A percentile compares a stretch with the other conserved stretches of the same genome.
phyloP scores from a whole-genome alignment of 2,888 invertebrate species.

The Oscheius myriophilus region DNA sequence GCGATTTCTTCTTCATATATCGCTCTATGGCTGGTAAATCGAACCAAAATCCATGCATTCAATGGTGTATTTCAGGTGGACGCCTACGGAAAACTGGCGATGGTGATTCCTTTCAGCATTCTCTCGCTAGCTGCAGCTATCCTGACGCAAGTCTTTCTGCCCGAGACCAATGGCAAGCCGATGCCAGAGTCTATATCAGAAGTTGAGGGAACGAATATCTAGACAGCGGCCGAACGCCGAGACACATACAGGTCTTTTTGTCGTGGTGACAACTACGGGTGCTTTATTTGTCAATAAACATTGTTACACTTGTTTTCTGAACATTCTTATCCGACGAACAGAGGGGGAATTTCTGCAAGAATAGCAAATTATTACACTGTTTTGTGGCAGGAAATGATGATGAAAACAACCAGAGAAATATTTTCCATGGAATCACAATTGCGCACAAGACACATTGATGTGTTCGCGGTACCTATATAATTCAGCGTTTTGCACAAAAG shows the following conservation, averaged over 20 bases:
- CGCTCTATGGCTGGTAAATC: slow-evolving; percentile 73
- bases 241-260: too few species aligned
- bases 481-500: too few species aligned
- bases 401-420: too few species aligned
- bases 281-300: too few species aligned
- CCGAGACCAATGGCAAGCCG: slow-evolving; percentile 65
- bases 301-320: too few species aligned
- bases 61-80: slow-evolving; percentile 49
- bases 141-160: slow-evolving; percentile 59
- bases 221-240: not conserved
- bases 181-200: slow-evolving; percentile 67
- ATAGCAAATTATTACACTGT: too few species aligned
- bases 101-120: slow-evolving; percentile 65
- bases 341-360: not conserved
- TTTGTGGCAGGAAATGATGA: too few species aligned
- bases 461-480: too few species aligned
- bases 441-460: too few species aligned
- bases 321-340: not conserved
- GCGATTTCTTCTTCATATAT: slow-evolving; percentile 87
- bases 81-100: slow-evolving; percentile 53
- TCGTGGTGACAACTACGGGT: too few species aligned
- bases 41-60: not conserved
- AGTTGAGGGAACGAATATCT: slow-evolving; percentile 50
- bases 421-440: too few species aligned
- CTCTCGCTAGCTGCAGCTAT: slow-evolving; percentile 59